Percentiles rank a stretch among this genome's conserved stretches.
Conservation (phyloP, 1,140 invertebrate species). For the Tetranychus urticae region DNA sequence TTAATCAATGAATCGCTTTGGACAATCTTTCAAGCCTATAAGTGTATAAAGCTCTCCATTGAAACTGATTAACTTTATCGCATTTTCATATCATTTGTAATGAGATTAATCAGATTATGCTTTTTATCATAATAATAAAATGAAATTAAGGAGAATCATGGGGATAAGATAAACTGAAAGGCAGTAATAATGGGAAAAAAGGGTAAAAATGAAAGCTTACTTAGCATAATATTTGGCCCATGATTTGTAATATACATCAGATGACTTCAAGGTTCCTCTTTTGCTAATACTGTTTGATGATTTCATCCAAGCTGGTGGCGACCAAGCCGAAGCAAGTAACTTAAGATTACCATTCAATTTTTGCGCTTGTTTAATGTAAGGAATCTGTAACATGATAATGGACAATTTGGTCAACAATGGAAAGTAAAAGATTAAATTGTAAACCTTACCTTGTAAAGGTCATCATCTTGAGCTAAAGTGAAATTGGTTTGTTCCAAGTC, state of each 20-base stretch:
- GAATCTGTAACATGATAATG: conserved; percentile 29
- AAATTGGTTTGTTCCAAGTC: conserved; percentile 41
- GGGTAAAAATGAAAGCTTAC: not conserved
- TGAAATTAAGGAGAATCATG: not conserved
- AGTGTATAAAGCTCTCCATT: too few relatives aligned
- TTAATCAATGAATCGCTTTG: too few relatives aligned
- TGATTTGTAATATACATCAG: conserved; percentile 13
- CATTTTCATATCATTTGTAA: too few relatives aligned
- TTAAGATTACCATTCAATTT: conserved; percentile 14
- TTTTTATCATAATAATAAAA: conserved; percentile 28
- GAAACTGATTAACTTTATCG: too few relatives aligned
- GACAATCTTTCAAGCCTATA: too few relatives aligned
- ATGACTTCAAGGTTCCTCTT: not conserved
- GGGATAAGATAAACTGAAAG: too few relatives aligned
- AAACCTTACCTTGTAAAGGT: conserved; percentile 29
- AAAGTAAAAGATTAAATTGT: not conserved
- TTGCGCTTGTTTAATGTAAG: conserved; percentile 28
- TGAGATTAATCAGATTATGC: conserved; percentile 20
- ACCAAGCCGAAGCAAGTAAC: conserved; percentile 50
- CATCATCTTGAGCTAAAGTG: conserved; percentile 38
- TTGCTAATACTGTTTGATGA: conserved; percentile 40
- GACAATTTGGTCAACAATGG: not conserved
- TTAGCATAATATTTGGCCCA: conserved; percentile 47
- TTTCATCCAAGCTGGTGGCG: conserved; percentile 64
- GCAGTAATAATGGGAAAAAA: not conserved